Percentiles rank a stretch among this genome's conserved stretches.
Conservation (phyloP, 2,113 vertebrate genomes). For the Nibea albiflora region DNA sequence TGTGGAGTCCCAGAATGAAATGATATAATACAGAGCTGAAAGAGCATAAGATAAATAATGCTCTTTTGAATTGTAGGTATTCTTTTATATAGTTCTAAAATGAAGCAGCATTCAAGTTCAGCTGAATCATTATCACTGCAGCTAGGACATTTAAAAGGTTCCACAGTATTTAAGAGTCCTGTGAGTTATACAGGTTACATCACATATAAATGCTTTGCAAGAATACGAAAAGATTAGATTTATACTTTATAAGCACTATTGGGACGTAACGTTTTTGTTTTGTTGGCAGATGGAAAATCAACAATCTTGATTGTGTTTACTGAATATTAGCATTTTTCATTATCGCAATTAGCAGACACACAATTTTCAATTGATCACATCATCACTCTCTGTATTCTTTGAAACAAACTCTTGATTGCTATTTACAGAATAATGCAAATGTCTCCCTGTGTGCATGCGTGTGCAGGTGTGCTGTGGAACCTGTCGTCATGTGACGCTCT, state of each 20-base stretch:
- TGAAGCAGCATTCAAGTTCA: neutral
- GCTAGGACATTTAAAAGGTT: neutral
- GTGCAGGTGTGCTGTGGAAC: constrained; percentile 96
- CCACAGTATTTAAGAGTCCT: neutral
- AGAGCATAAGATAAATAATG: neutral
- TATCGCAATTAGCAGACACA: neutral
- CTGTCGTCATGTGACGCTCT: constrained; percentile 97
- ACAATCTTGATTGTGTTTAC: neutral
- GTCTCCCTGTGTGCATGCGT: neutral
- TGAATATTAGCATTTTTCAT: neutral
- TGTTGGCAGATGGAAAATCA: neutral
- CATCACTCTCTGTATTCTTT: neutral
- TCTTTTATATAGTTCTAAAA: neutral
- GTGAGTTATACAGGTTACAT: neutral
- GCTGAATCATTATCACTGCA: neutral
- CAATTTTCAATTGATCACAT: neutral
- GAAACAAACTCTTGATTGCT: neutral
- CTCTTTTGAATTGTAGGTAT: neutral
- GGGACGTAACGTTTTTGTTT: neutral
- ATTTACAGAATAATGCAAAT: neutral
- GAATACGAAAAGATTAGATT: neutral
- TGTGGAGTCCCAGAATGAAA: too few relatives aligned
- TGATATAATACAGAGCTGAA: too few relatives aligned
- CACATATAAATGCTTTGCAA: neutral
- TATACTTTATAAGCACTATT: neutral